These are phyloP conservation scores for Gasteruption jaculator DNA, from an alignment of 2,888 invertebrate species.

Conservation along the genomic window DNA sequence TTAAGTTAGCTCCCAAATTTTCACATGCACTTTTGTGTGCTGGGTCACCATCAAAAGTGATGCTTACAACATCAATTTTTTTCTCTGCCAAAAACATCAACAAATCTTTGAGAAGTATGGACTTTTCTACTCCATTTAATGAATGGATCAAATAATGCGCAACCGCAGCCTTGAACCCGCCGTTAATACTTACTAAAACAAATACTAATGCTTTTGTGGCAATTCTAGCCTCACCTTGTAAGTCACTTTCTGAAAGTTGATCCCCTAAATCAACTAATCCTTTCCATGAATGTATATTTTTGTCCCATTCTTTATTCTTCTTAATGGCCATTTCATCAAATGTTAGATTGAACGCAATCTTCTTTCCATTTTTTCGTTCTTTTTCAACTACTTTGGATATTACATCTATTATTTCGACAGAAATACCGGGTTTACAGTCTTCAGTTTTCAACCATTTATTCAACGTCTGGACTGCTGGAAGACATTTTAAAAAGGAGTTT, in stretches of 20 bases:
- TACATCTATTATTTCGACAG: too few species aligned
- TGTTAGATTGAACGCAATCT: constrained; percentile 14
- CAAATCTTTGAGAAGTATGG: constrained; percentile 14
- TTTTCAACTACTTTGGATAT: constrained; percentile 5
- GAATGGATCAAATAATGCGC: constrained; percentile 16
- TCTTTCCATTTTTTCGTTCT: constrained; percentile 5
- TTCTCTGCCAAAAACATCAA: constrained; percentile 9
- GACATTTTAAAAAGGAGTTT: too few species aligned
- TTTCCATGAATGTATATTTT: constrained; percentile 2
- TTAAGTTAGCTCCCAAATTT: constrained; percentile 10
- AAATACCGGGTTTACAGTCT: too few species aligned
- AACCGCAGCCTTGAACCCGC: constrained; percentile 17
- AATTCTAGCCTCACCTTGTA: not conserved
- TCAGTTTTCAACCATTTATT: too few species aligned
- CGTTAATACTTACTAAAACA: constrained; percentile 7
- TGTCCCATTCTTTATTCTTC: constrained; percentile 6
- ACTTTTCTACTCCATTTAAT: constrained; percentile 14
- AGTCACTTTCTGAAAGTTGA: constrained; percentile 6
- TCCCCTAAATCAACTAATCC: constrained; percentile 14
- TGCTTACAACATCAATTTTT: constrained; percentile 7
- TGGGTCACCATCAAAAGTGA: constrained; percentile 11
- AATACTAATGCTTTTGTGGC: constrained; percentile 15
- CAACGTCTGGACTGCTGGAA: too few species aligned
- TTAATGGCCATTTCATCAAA: constrained; percentile 19
- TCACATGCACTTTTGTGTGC: constrained; percentile 9